These are phyloP conservation scores for Sebastes steindachneri DNA, from an alignment of 2,797 vertebrate species.

Conservation along the genomic window DNA sequence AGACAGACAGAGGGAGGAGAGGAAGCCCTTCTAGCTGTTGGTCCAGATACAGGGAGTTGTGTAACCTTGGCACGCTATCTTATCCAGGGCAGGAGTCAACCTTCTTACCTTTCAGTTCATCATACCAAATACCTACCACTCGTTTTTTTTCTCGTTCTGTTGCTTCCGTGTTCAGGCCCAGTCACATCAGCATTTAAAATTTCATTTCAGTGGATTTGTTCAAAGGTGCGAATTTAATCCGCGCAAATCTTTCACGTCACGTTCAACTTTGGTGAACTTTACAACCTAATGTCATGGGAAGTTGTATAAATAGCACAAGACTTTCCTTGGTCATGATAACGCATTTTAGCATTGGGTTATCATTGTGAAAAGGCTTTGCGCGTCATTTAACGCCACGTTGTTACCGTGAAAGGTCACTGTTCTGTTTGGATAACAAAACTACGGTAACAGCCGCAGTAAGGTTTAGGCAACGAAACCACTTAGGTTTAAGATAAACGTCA, in stretches of 20 bases:
- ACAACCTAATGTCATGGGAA: no score
- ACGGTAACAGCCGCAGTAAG: no score
- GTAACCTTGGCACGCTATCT: slow-evolving; percentile 16
- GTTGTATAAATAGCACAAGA: no score
- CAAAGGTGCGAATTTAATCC: neutral
- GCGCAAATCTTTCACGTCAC: neutral
- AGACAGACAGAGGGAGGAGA: slow-evolving; percentile 36
- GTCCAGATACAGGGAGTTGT: slow-evolving; percentile 3
- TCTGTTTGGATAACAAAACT: no score
- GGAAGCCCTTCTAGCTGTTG: slow-evolving; percentile 26
- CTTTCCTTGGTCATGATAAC: neutral
- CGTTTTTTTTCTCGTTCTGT: neutral
- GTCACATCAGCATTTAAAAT: neutral
- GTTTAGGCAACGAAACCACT: no score
- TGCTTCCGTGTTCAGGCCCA: neutral
- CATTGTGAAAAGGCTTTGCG: no score
- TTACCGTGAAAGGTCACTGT: no score
- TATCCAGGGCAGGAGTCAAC: slow-evolving; percentile 13
- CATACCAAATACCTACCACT: neutral
- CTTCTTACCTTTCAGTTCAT: neutral
- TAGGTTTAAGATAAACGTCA: no score
- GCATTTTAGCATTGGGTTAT: no score
- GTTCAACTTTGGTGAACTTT: neutral
- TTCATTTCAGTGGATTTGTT: neutral
- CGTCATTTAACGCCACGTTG: no score